Evolutionary conservation across 2,797 vertebrate species (phyloP), one percentile per base, ranked within the genome.

Genomic region (Limnodromus scolopaceus): DNA sequence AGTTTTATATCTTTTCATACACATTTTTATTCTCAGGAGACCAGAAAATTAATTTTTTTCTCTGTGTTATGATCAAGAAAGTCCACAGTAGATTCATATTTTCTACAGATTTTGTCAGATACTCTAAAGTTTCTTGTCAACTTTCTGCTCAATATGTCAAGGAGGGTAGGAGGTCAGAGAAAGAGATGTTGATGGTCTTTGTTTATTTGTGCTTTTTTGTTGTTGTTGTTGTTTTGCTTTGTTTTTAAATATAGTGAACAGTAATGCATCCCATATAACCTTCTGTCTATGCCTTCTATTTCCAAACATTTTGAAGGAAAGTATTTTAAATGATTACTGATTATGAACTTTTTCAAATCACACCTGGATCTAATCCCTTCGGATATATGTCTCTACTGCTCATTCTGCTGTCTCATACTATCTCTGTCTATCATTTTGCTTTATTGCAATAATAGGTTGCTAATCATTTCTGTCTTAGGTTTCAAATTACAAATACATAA

Each of bases 401-500:
- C 23, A 69, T 32, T 23, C 63, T 66, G 20, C n/a, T 39, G 39
- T 90, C 34, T 88, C 43, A 41, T 34, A 8, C 22, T 88, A 32
- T 39, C 61, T 89, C 46, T 53, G 51, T 65, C 69, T 87, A 51
- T 69, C 14, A 82, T 92, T 92, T 88, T 77, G 13, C 53, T 81
- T 84, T 82, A 91, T 64, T 72, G 55, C 66, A 79, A 36, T 79
- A 70, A 82, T 32, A 81, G 28, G 36, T 45, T 86, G 43, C 41
- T 88, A 89, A 86, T 93, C 3, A 84, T 79, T 86, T 86, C 76
- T 79, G 23, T 55, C 63, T 88, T 70, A 70, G 58, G 57, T 88
- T 88, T 86, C 45, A 87, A 84, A 87, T 84, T 94, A 72, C 55
- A 82, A 57, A 86, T 82, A 39, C 66, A 74, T 94, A 95, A 92